A percentile compares a stretch with the other conserved stretches of the same genome.
Conservation (phyloP, 2,797 vertebrate genomes). For the Chrysocyon brachyurus region DNA sequence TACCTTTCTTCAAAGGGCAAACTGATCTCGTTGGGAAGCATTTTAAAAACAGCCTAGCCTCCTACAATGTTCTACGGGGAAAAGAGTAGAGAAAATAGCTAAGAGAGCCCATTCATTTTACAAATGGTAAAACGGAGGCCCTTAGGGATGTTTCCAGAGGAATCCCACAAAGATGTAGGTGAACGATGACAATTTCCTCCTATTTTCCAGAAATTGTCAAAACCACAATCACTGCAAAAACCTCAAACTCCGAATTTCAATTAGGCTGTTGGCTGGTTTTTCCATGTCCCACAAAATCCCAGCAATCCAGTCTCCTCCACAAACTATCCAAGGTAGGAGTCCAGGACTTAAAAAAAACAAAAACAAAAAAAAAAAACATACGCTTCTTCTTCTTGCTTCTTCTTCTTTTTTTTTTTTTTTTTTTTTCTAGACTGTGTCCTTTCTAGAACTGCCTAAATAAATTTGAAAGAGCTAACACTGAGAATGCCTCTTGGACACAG, state of each 20-base stretch:
- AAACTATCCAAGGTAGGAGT: neutral
- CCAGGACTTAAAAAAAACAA: slow-evolving; percentile 60
- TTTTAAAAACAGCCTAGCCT: neutral
- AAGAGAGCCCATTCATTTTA: neutral
- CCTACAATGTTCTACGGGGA: neutral
- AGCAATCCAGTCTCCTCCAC: neutral
- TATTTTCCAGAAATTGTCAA: neutral
- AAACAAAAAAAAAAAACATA: neutral
- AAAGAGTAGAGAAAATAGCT: neutral
- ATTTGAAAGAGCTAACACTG: neutral
- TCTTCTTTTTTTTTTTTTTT: neutral
- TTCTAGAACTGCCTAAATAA: slow-evolving; percentile 66
- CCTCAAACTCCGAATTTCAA: neutral
- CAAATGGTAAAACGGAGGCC: neutral
- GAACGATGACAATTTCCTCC: neutral
- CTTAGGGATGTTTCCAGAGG: neutral
- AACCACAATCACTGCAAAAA: neutral
- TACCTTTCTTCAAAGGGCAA: neutral
- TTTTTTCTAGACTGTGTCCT: slow-evolving; percentile 52
- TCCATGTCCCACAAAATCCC: neutral
- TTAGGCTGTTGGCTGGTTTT: neutral
- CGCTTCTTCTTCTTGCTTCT: neutral
- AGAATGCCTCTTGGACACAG: neutral
- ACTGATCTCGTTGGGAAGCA: neutral
- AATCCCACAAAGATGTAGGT: neutral